These are phyloP conservation scores for Chydorus sphaericus DNA, from an alignment of 2,888 invertebrate genomes.

Conservation along the genomic window DNA sequence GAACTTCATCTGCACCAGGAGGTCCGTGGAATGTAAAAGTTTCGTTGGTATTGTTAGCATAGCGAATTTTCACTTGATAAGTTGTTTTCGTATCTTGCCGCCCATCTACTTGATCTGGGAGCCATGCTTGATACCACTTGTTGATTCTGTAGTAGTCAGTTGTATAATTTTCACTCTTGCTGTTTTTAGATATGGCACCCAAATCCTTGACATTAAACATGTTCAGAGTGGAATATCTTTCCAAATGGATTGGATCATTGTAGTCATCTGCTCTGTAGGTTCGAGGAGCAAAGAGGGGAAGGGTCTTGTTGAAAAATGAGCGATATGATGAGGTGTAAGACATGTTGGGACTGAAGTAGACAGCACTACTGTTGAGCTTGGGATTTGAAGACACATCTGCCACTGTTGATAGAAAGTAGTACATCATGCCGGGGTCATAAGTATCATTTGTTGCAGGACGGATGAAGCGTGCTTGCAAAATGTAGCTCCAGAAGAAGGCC, in stretches of 20 bases:
- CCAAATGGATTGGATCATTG: conserved; percentile 87
- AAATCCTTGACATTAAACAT: conserved; percentile 76
- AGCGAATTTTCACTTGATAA: conserved; percentile 83
- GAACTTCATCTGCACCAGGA: conserved; percentile 72
- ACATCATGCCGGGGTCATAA: conserved; percentile 96
- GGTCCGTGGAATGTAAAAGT: conserved; percentile 94
- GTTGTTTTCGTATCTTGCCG: conserved; percentile 83
- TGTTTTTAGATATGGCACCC: conserved; percentile 65
- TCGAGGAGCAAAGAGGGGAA: conserved; percentile 84
- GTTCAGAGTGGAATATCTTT: conserved; percentile 85
- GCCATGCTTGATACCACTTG: conserved; percentile 65
- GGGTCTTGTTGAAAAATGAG: conserved; percentile 90
- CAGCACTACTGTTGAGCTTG: conserved; percentile 77
- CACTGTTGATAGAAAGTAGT: conserved; percentile 83
- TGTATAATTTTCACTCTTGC: conserved; percentile 73
- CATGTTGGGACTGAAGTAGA: conserved; percentile 86
- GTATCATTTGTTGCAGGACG: conserved; percentile 80
- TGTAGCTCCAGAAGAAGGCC: conserved; percentile 91
- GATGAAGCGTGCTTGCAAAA: conserved; percentile 76
- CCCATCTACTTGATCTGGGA: conserved; percentile 65
- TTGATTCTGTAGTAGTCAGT: conserved; percentile 79
- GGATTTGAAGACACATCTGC: conserved; percentile 90
- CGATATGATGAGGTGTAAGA: conserved; percentile 87
- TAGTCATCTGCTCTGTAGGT: conserved; percentile 84
- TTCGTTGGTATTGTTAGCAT: conserved; percentile 86